Evolutionary conservation across 2,113 vertebrate genomes (phyloP).

Genomic region (Cyphomyrus plagiostoma): DNA sequence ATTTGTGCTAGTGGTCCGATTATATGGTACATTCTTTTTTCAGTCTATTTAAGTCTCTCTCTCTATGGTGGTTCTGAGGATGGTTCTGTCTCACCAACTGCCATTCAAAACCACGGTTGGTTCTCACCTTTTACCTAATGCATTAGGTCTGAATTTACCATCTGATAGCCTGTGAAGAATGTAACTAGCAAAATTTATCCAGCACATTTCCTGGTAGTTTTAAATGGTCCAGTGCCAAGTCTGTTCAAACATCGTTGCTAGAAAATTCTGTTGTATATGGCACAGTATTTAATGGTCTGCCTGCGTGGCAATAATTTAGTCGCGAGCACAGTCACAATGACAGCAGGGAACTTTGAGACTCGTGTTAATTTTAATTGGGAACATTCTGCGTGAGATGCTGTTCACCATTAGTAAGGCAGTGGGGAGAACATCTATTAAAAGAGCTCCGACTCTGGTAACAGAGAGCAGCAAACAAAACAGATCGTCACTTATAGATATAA

Average conservation of each 20-base stretch:
- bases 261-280: constrained; percentile 18
- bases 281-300: constrained; percentile 37
- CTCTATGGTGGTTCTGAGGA: constrained; percentile 38
- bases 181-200: neutral
- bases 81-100: too few relatives aligned
- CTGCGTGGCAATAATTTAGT: constrained; percentile 29
- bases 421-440: constrained; percentile 36
- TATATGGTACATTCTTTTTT: constrained; percentile 33
- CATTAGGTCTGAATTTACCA: neutral
- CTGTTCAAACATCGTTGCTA: neutral
- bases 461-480: neutral
- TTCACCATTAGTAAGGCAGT: constrained; percentile 50
- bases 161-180: neutral
- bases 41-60: constrained; percentile 45
- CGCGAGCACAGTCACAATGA: constrained; percentile 8
- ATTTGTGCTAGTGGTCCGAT: constrained; percentile 20
- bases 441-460: constrained; percentile 24
- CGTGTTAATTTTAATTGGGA: constrained; percentile 61
- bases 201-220: neutral
- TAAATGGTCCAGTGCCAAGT: neutral
- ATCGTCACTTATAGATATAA: neutral
- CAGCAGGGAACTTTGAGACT: constrained; percentile 33
- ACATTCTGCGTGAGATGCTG: constrained; percentile 52
- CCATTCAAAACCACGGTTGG: neutral
- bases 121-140: neutral